Evolutionary conservation across 2,113 vertebrate genomes (phyloP).

Genomic region (Chaenocephalus aceratus): DNA sequence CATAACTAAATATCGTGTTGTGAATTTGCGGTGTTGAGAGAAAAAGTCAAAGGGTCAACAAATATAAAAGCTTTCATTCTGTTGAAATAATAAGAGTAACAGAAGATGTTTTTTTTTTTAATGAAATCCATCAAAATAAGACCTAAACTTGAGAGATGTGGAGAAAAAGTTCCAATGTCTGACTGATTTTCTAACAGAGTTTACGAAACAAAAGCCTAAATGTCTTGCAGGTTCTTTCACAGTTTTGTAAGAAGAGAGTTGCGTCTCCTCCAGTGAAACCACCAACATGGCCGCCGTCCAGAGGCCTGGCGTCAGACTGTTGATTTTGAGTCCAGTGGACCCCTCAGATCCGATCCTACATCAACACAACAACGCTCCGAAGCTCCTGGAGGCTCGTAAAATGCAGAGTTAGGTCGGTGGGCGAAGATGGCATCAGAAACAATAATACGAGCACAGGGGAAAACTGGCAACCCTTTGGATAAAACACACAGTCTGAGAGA

Average conservation of each 20-base stretch:
- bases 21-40: too few species aligned
- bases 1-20: too few species aligned
- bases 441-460: constrained; percentile 30
- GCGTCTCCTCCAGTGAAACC: constrained; percentile 38
- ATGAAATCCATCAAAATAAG: too few species aligned
- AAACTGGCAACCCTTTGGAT: constrained; percentile 4
- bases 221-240: neutral
- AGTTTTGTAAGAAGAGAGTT: neutral
- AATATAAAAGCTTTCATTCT: neutral
- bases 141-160: too few species aligned
- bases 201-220: neutral
- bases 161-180: neutral
- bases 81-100: neutral
- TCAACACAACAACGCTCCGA: constrained; percentile 22
- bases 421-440: constrained; percentile 50
- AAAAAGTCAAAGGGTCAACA: too few species aligned
- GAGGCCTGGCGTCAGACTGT: constrained; percentile 29
- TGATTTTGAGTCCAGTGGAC: constrained; percentile 31
- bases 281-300: constrained; percentile 14
- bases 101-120: too few species aligned
- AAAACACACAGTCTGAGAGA: neutral
- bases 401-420: constrained; percentile 15
- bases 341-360: constrained; percentile 47
- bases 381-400: constrained; percentile 25
- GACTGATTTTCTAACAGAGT: neutral